Conservation (phyloP, 2,888 invertebrate species). For the Saturnia pavonia region DNA sequence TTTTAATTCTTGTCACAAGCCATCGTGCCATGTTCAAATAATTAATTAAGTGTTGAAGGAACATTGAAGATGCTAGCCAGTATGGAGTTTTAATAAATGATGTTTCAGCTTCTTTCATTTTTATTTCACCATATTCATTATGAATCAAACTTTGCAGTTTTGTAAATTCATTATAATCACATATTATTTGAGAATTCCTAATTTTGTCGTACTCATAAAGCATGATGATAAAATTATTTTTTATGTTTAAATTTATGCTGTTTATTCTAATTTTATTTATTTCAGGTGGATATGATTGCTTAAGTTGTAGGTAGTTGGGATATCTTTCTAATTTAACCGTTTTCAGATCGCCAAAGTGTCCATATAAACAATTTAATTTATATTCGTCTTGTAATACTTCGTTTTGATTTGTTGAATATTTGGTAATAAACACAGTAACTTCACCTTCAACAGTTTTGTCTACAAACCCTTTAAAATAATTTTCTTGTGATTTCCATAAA, state of each 20-base stretch:
- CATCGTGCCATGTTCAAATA: constrained; percentile 59
- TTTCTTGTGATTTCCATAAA: constrained; percentile 32
- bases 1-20: constrained; percentile 49
- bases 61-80: constrained; percentile 65
- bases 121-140: constrained; percentile 36
- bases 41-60: constrained; percentile 62
- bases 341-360: constrained; percentile 40
- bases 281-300: constrained; percentile 32
- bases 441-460: constrained; percentile 32
- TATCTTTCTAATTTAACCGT: constrained; percentile 26
- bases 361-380: constrained; percentile 45
- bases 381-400: constrained; percentile 30
- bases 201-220: constrained; percentile 63
- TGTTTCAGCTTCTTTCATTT: constrained; percentile 25
- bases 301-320: constrained; percentile 43
- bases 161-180: constrained; percentile 49
- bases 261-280: constrained; percentile 49
- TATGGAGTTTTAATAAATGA: constrained; percentile 39
- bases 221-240: constrained; percentile 53
- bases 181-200: constrained; percentile 59
- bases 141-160: constrained; percentile 54
- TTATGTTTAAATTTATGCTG: constrained; percentile 37
- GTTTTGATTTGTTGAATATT: constrained; percentile 37
- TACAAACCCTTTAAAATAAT: constrained; percentile 57
- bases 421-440: constrained; percentile 55